Conservation (phyloP, 2,113 vertebrate species). For the Poeciliopsis turrubarensis region DNA sequence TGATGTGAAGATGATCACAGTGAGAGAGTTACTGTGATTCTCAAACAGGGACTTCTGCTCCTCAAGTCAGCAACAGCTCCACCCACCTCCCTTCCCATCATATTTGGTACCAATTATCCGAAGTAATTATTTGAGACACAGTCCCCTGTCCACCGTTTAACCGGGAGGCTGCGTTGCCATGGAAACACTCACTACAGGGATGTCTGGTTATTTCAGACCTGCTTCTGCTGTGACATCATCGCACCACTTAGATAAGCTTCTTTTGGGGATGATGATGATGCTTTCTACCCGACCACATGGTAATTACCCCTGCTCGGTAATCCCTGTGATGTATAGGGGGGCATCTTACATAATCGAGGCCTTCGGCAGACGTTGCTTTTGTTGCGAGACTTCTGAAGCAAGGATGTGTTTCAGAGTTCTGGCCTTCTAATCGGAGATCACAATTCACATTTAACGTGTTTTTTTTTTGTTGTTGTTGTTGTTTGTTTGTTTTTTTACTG, state of each 20-base stretch:
- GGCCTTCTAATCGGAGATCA: neutral
- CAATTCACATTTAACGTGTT: neutral
- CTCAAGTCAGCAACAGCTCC: slow-evolving; percentile 35
- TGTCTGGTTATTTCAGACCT: slow-evolving; percentile 67
- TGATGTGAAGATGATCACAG: neutral
- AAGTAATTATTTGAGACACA: slow-evolving; percentile 67
- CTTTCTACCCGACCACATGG: slow-evolving; percentile 33
- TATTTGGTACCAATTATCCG: slow-evolving; percentile 53
- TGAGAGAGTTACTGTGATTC: slow-evolving; percentile 5
- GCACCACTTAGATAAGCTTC: slow-evolving; percentile 48
- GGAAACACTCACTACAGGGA: slow-evolving; percentile 68
- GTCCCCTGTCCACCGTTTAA: slow-evolving; percentile 56
- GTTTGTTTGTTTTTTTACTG: neutral
- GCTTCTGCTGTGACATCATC: slow-evolving; percentile 65
- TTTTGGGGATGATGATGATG: slow-evolving; percentile 52
- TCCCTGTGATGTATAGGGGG: slow-evolving; percentile 39
- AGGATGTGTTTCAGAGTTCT: slow-evolving; percentile 12
- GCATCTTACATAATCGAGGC: slow-evolving; percentile 26
- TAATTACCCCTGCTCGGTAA: slow-evolving; percentile 49
- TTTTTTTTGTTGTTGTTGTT: no score
- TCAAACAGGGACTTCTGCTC: slow-evolving; percentile 23
- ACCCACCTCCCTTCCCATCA: slow-evolving; percentile 7
- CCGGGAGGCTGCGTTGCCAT: slow-evolving; percentile 71
- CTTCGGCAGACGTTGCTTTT: slow-evolving; percentile 34
- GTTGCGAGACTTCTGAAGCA: slow-evolving; percentile 30